Evolutionary conservation across 1,140 invertebrate species (phyloP).

Genomic region (Carposina sasakii): DNA sequence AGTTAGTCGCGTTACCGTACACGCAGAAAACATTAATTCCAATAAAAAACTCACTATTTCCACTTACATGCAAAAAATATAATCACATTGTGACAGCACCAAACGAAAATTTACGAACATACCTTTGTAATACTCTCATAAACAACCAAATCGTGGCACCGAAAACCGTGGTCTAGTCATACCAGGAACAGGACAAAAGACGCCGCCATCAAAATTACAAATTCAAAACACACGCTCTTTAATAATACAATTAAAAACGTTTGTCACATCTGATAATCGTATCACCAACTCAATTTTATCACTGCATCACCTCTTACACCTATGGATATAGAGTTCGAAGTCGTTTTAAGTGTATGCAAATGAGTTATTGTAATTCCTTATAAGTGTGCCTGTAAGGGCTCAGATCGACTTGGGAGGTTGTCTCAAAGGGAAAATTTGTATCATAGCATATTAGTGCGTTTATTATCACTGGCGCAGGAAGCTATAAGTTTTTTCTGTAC

Average conservation of each 20-base stretch:
- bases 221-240: slow-evolving; percentile 48
- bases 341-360: slow-evolving; percentile 13
- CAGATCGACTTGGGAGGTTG: slow-evolving; percentile 50
- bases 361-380: slow-evolving; percentile 35
- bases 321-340: slow-evolving; percentile 20
- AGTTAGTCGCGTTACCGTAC: too few species aligned
- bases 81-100: too few species aligned
- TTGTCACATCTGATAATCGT: slow-evolving; percentile 52
- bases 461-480: too few species aligned
- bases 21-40: too few species aligned
- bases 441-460: too few species aligned
- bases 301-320: slow-evolving; percentile 16
- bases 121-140: too few species aligned
- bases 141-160: too few species aligned
- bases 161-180: too few species aligned
- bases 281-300: slow-evolving; percentile 20
- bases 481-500: too few species aligned
- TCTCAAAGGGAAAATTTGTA: slow-evolving; percentile 49
- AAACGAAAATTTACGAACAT: too few species aligned
- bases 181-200: slow-evolving; percentile 53
- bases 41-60: too few species aligned
- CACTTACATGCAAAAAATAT: too few species aligned
- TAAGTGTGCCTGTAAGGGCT: slow-evolving; percentile 44
- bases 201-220: slow-evolving; percentile 37
- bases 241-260: slow-evolving; percentile 69